Percentiles rank a stretch among this genome's conserved stretches.
Evolutionary conservation across 2,797 vertebrate genomes (phyloP).

Genomic region (Myotis daubentonii): DNA sequence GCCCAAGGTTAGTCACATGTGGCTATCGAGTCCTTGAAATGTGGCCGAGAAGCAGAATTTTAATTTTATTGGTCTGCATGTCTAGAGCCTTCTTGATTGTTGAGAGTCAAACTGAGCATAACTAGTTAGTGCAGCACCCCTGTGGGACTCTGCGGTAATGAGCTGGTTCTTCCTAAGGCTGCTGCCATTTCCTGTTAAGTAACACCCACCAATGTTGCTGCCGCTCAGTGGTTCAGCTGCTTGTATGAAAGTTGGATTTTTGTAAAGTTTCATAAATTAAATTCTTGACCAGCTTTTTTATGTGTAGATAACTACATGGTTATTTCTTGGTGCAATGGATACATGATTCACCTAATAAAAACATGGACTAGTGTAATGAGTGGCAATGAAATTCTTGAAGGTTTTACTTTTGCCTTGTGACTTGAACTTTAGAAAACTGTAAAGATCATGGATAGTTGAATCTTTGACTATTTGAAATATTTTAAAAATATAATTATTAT

Average conservation of each 20-base stretch:
- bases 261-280: neutral
- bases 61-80: neutral
- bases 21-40: neutral
- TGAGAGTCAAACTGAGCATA: neutral
- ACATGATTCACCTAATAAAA: neutral
- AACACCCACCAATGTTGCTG: neutral
- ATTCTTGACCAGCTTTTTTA: neutral
- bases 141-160: neutral
- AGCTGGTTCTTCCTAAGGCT: neutral
- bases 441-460: neutral
- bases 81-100: neutral
- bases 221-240: neutral
- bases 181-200: neutral
- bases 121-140: neutral
- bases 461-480: neutral
- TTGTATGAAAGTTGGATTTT: neutral
- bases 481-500: neutral
- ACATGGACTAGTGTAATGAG: neutral
- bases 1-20: neutral
- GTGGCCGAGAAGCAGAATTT: neutral
- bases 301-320: neutral
- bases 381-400: neutral
- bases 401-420: slow-evolving; percentile 28
- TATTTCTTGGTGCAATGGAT: neutral
- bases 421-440: neutral